Base-by-base conservation (phyloP, 2,113 vertebrate genomes). In the Albula glossodonta region DNA sequence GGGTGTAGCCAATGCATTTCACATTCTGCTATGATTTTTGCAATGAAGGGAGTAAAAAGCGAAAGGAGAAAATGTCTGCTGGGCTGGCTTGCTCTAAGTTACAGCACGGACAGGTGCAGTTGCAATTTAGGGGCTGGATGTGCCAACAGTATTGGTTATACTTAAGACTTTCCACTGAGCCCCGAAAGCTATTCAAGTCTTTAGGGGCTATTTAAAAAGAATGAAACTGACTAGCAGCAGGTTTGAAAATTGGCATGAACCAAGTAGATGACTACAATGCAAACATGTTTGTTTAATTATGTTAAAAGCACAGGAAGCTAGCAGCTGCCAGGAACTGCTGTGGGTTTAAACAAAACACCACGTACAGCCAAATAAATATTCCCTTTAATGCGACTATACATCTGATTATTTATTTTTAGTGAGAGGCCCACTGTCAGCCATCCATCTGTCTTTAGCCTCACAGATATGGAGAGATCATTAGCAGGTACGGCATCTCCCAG, bases 211-310 rank as follows among this genome's bases (percentile, higher is more conserved):
- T 86, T 82, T 81, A 89, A 86, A 83, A 85, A 84, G 81, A 31
- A 87, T 51, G 63, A 82, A 83, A 52, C 78, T 83, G 87, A 88
- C 90, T 82, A 77, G 88, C 85, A 83, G 87, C 87, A 89, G 87
- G 85, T 87, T 90, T 87, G 17, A 77, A 53, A 82, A 53, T 83
- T 90, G 88, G 89, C 88, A 52, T 57, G 83, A 70, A 87, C 81
- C 19, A 31, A 57, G 83, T n/a, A 80, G 86, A 90, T 84, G 85
- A 87, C 87, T 82, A 52, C 88, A 85, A 86, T 78, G 78, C 84
- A 53, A 88, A 88, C 90, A 90, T 88, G 88, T 87, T 91, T 90
- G 89, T 91, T 91, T 90, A 87, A 91, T 91, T 90, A 90, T 85
- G 89, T 82, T 90, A 84, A 90, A 88, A 91, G 89, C 74, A 82